A percentile compares a stretch with the other conserved stretches of the same genome.
Evolutionary conservation across 2,888 invertebrate genomes (phyloP).

Genomic region (Pristionchus japonicus): DNA sequence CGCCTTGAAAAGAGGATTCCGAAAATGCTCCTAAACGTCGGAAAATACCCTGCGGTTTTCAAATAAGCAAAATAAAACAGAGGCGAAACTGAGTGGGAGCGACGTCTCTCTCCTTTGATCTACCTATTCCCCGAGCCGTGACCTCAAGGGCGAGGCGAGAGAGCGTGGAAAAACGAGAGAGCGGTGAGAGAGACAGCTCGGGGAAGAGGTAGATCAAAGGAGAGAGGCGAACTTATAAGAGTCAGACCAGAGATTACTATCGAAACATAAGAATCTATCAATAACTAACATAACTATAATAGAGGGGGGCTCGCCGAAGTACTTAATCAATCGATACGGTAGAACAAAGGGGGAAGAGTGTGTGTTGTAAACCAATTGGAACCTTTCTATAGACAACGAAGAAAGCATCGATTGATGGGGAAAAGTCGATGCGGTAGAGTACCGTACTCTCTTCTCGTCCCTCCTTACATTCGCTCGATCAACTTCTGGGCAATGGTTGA

Average conservation of each 20-base stretch:
- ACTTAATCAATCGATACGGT: slow-evolving; percentile 40
- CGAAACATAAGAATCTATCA: slow-evolving; percentile 14
- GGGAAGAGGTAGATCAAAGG: no score
- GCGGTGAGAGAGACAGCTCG: no score
- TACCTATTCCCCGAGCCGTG: no score
- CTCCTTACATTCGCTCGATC: slow-evolving; percentile 43
- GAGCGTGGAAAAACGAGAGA: no score
- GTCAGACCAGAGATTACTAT: not conserved
- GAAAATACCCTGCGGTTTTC: no score
- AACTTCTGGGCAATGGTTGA: slow-evolving; percentile 53
- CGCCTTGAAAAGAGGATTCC: no score
- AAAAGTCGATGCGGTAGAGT: slow-evolving; percentile 7
- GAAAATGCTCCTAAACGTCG: no score
- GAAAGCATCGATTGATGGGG: not conserved
- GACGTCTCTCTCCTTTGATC: no score
- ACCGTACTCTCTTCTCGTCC: not conserved
- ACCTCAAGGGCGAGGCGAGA: no score
- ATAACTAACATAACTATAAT: slow-evolving; percentile 13
- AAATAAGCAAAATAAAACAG: no score
- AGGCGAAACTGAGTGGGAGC: no score
- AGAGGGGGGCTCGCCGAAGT: slow-evolving; percentile 12
- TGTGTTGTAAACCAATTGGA: not conserved
- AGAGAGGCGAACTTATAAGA: no score
- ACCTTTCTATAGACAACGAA: not conserved
- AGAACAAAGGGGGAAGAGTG: slow-evolving; percentile 10